Base-by-base conservation (phyloP, 1,140 invertebrate species). In the Trigoniulus corallinus region DNA sequence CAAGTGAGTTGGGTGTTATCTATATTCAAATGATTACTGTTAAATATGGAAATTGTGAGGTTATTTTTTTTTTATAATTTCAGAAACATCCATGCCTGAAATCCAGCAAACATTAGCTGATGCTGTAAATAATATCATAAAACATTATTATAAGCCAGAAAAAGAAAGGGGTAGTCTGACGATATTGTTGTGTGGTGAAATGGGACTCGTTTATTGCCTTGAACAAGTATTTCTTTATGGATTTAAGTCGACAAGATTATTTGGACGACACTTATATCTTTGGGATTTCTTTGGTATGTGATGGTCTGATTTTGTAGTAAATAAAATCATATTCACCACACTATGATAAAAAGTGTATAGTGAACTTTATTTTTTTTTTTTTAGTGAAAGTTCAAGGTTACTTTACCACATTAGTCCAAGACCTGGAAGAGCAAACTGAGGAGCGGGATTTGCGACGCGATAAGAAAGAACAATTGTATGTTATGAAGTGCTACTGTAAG, bases 221-320 rank as follows among this genome's bases (percentile, higher is more conserved):
- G 92, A 97, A 66, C 82, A 91, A 66, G 87, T 91, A 10, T 97
- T 98, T 68, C 72, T 91, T 13, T 85, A 82, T 62, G 93, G 93
- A 12, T 92, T 91, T 61, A 88, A 87, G 61, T 93, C 89, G 21
- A 78, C 82, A 23, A 73, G 92, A 43, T 75, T 98, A 54, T 97
- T 98, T 67, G 81, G 87, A 21, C 80, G 84, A 56, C 94, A 96
- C 69, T 78, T 95, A 48, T 96, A 93, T 62, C 81, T 97, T 29
- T 98, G 95, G 95, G 94, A 98, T 68, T 98, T 88, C 70, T 81
- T 98, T 62, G 80, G 92, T 94, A 70, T 74, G 72, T 69, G 13
- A 47, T 37, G 12, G 21, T 12, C 20, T 25, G 12, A 18, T 25
- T 7, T 34, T 34, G 15, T 7, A 7, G 29, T 34, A 15, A 7